Evolutionary conservation across 2,888 invertebrate genomes (phyloP).

Genomic region (Drosophila leonis): DNA sequence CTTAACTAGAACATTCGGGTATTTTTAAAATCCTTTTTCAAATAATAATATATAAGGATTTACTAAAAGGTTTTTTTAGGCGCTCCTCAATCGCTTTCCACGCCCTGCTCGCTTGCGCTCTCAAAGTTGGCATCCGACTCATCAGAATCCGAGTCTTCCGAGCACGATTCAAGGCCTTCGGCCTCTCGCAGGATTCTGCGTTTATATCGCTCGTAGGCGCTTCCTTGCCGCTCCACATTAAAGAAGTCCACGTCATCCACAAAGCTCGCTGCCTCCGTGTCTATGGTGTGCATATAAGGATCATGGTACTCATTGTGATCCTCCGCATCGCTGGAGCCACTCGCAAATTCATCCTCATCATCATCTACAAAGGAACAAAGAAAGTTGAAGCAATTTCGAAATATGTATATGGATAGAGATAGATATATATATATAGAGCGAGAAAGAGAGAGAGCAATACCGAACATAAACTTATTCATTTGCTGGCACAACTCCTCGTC

Average conservation of each 20-base stretch:
- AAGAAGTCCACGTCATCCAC: conserved; percentile 85
- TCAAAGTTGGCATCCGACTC: conserved; percentile 38
- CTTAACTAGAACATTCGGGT: conserved; percentile 16
- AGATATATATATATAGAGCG: no score
- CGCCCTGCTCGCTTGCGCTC: conserved; percentile 50
- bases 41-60: not conserved
- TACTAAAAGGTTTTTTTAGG: not conserved
- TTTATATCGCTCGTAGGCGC: conserved; percentile 89
- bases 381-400: not conserved
- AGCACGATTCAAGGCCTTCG: conserved; percentile 37
- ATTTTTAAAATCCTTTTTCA: not conserved
- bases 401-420: not conserved
- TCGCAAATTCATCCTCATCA: conserved; percentile 68
- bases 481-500: conserved; percentile 88
- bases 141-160: conserved; percentile 45
- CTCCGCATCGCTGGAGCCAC: conserved; percentile 75
- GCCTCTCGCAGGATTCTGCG: conserved; percentile 85
- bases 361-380: conserved; percentile 45
- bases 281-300: conserved; percentile 85
- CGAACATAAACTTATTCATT: conserved; percentile 85
- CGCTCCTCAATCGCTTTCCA: conserved; percentile 18
- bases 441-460: no score
- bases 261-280: conserved; percentile 83
- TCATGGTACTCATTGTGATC: conserved; percentile 70
- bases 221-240: conserved; percentile 88